These are phyloP conservation scores for Helicorthomorpha holstii DNA, from an alignment of 1,140 invertebrate species.

Conservation along the genomic window DNA sequence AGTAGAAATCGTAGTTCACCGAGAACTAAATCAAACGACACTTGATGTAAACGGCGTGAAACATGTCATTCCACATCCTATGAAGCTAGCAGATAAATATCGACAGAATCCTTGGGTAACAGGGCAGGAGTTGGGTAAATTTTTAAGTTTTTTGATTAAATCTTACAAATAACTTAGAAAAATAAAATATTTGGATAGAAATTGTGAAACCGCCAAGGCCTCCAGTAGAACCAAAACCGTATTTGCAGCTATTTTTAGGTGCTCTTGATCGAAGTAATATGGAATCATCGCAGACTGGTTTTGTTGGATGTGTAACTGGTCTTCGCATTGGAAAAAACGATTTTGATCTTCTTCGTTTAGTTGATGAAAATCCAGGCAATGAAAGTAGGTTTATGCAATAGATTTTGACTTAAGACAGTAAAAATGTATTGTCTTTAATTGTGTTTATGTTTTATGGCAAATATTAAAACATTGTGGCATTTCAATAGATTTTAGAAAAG, in stretches of 20 bases:
- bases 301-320: conserved; percentile 74
- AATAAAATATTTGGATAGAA: conserved; percentile 33
- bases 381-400: not conserved
- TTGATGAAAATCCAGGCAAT: conserved; percentile 3
- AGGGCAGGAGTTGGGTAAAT: conserved; percentile 16
- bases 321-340: conserved; percentile 64
- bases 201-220: conserved; percentile 65
- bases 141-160: conserved; percentile 42
- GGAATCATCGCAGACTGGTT: conserved; percentile 42
- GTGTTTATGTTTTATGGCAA: not conserved
- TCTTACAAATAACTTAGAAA: conserved; percentile 11
- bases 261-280: conserved; percentile 43
- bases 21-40: conserved; percentile 48
- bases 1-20: conserved; percentile 63
- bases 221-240: conserved; percentile 59
- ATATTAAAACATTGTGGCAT: conserved; percentile 4
- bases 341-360: conserved; percentile 46
- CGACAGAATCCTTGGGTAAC: conserved; percentile 14
- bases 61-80: conserved; percentile 45
- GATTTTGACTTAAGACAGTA: not conserved
- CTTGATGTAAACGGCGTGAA: conserved; percentile 69
- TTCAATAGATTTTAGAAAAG: conserved; percentile 33
- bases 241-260: conserved; percentile 75
- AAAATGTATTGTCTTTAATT: not conserved
- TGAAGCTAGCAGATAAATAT: conserved; percentile 40